Base-by-base conservation (phyloP, 2,888 invertebrate genomes). In the Patella ulyssiponensis region DNA sequence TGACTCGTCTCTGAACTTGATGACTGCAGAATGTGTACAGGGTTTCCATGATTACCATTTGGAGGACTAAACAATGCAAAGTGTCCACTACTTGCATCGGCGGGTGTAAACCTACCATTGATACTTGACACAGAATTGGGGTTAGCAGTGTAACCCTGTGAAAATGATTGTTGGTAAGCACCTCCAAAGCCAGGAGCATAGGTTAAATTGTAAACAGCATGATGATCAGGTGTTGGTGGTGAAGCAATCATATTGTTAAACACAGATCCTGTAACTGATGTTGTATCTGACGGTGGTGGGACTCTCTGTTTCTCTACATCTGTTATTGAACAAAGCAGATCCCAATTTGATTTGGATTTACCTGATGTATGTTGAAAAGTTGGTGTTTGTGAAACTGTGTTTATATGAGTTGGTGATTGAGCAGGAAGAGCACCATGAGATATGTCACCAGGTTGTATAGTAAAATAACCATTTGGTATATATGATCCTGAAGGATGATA, bases 321-420 rank as follows among this genome's bases (percentile, higher is more conserved):
- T 1, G 89, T 89, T 74, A 89, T 78, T 33, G 84, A 84, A 79
- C 86, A 85, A 20, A 89, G 76, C 79, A 86, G 77, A 52, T 89
- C 88, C 89, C 89, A 89, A 73, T 87, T 88, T 69, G 89, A 88
- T 51, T 84, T 86, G 23, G 78, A 73, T 1, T 82, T 82, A 72
- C 83, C 77, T 17, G 80, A 74, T 5, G 84, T 77, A n/a, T 71
- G 74, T 52, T 53, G 77, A 17, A 80, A 74, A 64, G 77, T 69
- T 33, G 79, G 76, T n/a, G 72, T 56, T 23, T 23, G 72, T 64
- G 71, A 73, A 23, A 73, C 52, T 11, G 54, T 69, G 3, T 17
- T 44, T n/a, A 69, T 44, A 17, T 58, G 75, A 53, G 54, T 73
- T 27, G 69, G 77, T 5, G 73, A 77, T 69, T 56, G 79, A 72